phyloP scores from a whole-genome alignment of 2,113 vertebrate genomes.

The Gasterosteus aculeatus region DNA sequence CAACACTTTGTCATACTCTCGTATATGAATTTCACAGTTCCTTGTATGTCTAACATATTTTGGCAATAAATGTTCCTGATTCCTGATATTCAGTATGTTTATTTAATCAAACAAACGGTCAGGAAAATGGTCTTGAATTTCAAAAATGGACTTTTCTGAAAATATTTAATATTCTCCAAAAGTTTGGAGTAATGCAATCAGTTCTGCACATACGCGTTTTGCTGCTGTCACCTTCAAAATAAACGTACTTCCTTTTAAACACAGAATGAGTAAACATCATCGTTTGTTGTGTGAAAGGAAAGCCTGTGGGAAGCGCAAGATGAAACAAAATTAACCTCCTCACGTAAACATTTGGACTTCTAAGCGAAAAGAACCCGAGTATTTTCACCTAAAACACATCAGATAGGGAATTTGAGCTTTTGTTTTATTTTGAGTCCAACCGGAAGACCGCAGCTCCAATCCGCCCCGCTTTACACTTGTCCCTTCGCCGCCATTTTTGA shows the following conservation, averaged over 20 bases:
- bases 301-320: not conserved
- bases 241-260: not conserved
- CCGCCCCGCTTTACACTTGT: not conserved
- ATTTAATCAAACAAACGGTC: too few relatives aligned
- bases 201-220: not conserved
- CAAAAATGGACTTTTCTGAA: too few relatives aligned
- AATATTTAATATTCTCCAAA: not conserved
- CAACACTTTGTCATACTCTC: too few relatives aligned
- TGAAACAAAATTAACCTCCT: too few relatives aligned
- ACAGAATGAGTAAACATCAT: too few relatives aligned
- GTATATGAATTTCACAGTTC: too few relatives aligned
- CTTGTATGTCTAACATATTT: too few relatives aligned
- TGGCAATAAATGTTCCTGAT: too few relatives aligned
- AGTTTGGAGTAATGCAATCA: not conserved
- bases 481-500: slow-evolving; percentile 10
- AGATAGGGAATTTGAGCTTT: not conserved
- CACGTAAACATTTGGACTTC: not conserved
- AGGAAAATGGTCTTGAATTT: too few relatives aligned
- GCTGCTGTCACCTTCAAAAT: not conserved
- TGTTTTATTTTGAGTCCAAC: not conserved
- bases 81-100: too few relatives aligned
- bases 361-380: not conserved
- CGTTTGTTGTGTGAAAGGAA: too few relatives aligned
- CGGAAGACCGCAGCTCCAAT: not conserved
- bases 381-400: not conserved